Evolutionary conservation across 1,140 invertebrate species (phyloP), one percentile per base, ranked within the genome.

Genomic region (Nixonia krombeini): DNA sequence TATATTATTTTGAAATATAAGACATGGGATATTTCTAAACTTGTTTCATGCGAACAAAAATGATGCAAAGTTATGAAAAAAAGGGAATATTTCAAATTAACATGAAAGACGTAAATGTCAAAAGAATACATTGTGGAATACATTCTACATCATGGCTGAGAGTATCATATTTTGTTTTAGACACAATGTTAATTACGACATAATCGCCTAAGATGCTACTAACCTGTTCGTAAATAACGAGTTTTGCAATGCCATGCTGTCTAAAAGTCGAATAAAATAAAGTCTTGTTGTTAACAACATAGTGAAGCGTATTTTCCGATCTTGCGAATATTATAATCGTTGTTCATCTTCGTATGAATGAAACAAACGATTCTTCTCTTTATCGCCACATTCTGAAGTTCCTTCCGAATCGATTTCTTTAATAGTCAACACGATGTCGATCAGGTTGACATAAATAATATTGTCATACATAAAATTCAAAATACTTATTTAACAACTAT

Each of bases 151-250:
- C 15, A 15, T 13, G 4, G 17, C 35, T 37, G 35, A 37, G 17
- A 37, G 35, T 37, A 37, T 37, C 35, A 15, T 16, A 15, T 37
- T 37, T 37, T 33, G 9, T n/a, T 9, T 33, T 33, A 12, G n/a
- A 12, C 29, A 3, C 29, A 4, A 4, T 13, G 35, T 16, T 12
- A 7, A 16, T 13, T 9, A 16, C 35, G 10, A 16, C 1, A 37
- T 37, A 37, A 37, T 37, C 17, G 35, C 15, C 35, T 2, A 31
- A 15, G 7, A 6, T 15, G 12, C 35, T 4, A 13, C 35, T 9
- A 4, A 4, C 1, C 3, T 12, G 2, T 37, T 15, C 35, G 9
- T 37, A 37, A 37, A 37, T 37, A 12, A 12, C 35, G 7, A 37
- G 35, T 37, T 37, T 37, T 37, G 17, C 15, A 16, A 37, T 16